Conservation (phyloP, 2,113 vertebrate species). For the Notiomystis cincta region DNA sequence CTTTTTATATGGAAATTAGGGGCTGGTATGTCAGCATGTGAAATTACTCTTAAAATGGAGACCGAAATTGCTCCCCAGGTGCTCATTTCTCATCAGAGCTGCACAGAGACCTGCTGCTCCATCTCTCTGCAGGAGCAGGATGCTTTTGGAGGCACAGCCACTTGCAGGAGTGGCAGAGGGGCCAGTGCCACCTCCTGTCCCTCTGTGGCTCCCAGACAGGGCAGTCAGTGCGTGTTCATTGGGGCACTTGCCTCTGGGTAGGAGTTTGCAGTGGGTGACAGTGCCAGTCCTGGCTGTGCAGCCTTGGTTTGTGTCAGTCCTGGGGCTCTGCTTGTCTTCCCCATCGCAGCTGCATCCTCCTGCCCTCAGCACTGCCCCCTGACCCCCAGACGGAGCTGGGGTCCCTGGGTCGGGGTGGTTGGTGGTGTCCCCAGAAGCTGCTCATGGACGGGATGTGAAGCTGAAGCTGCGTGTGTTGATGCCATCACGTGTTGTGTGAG, state of each 20-base stretch:
- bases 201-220: neutral
- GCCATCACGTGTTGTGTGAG: accelerated
- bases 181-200: neutral
- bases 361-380: neutral
- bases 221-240: accelerated
- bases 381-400: neutral
- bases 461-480: accelerated
- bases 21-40: neutral
- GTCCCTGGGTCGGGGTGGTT: accelerated
- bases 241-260: neutral
- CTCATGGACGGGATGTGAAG: accelerated
- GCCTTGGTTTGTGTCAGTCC: neutral
- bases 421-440: neutral
- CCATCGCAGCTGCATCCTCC: accelerated
- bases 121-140: neutral
- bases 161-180: neutral
- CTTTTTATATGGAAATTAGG: neutral
- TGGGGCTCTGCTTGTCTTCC: neutral
- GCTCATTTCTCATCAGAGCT: conserved; percentile 20
- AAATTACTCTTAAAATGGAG: neutral
- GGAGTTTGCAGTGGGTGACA: neutral
- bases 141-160: neutral
- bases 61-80: conserved; percentile 6
- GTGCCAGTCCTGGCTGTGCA: neutral
- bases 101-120: neutral